Evolutionary conservation across 2,888 invertebrate species (phyloP).

Genomic region (Clitarchus hookeri): DNA sequence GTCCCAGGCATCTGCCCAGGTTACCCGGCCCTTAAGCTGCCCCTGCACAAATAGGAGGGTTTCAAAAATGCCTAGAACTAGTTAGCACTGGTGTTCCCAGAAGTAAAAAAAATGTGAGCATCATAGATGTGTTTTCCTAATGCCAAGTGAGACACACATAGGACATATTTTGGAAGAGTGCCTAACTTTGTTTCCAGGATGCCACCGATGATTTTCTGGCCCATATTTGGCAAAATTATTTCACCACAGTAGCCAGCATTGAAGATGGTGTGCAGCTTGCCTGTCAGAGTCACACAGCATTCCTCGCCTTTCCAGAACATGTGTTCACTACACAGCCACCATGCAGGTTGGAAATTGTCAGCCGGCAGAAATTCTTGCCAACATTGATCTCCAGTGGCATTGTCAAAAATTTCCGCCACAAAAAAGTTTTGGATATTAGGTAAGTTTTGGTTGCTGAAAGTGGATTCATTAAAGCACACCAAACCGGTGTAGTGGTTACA

Average conservation of each 20-base stretch:
- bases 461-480: no score
- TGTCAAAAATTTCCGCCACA: not conserved
- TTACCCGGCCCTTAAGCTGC: no score
- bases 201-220: not conserved
- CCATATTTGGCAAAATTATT: not conserved
- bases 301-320: not conserved
- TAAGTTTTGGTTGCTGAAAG: not conserved
- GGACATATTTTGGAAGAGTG: no score
- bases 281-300: not conserved
- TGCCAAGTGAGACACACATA: no score
- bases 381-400: not conserved
- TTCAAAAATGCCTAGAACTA: no score
- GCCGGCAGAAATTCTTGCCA: not conserved
- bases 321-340: not conserved
- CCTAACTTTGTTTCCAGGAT: not conserved
- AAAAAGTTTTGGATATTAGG: not conserved
- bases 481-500: no score
- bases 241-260: not conserved
- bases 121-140: no score
- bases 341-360: not conserved
- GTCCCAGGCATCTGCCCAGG: no score
- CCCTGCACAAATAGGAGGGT: no score
- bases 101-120: no score
- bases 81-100: no score
- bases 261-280: not conserved